A percentile compares a stretch with the other conserved stretches of the same genome.
These are phyloP conservation scores for Metalampra italica DNA, from an alignment of 2,888 invertebrate species.

Conservation along the genomic window DNA sequence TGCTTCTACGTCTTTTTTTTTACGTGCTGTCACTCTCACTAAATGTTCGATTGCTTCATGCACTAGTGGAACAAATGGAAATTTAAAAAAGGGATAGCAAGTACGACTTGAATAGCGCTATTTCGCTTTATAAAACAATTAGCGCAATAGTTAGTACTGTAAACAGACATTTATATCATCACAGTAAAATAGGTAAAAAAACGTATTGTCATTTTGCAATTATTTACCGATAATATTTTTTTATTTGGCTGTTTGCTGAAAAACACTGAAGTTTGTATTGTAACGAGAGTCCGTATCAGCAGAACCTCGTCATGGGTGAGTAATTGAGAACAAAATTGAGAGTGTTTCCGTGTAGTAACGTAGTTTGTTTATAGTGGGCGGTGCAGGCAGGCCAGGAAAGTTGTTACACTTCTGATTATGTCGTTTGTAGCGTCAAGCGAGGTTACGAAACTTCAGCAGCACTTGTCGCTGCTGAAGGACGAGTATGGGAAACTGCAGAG, in stretches of 20 bases:
- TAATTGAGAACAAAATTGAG: conserved; percentile 30
- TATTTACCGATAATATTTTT: conserved; percentile 31
- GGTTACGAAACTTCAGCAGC: conserved; percentile 87
- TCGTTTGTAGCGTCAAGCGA: conserved; percentile 75
- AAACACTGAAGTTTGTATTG: conserved; percentile 35
- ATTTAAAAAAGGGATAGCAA: background rate
- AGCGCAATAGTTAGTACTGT: background rate
- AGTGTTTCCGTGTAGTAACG: conserved; percentile 23
- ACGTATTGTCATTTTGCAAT: conserved; percentile 37
- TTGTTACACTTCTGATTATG: conserved; percentile 29
- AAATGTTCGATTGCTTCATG: background rate
- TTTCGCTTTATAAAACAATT: conserved; percentile 2
- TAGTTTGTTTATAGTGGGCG: conserved; percentile 57
- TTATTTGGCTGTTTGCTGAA: conserved; percentile 35
- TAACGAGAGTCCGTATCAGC: conserved; percentile 26
- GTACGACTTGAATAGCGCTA: conserved; percentile 7
- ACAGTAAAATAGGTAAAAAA: background rate
- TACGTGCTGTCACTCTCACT: too few relatives aligned
- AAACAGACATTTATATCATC: background rate
- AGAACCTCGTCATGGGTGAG: conserved; percentile 64
- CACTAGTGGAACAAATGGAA: background rate
- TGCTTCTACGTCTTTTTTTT: background rate
- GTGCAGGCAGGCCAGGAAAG: conserved; percentile 29
- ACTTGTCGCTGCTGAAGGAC: conserved; percentile 89
- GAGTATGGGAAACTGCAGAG: conserved; percentile 94